A percentile compares a stretch with the other conserved stretches of the same genome.
Conservation (phyloP, 1,140 invertebrate species). For the Magallana ariakensis region DNA sequence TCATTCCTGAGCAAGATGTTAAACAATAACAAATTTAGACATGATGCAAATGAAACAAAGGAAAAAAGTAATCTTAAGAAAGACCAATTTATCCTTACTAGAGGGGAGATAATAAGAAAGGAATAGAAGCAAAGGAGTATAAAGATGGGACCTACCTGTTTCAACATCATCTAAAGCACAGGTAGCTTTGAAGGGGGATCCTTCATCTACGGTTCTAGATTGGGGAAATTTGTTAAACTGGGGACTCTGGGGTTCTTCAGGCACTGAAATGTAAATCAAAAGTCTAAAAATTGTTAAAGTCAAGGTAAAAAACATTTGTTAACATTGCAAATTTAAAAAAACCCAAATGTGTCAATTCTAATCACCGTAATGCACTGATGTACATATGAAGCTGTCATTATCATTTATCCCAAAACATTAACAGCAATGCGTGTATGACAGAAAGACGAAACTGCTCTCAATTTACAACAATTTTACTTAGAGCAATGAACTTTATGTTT, state of each 20-base stretch:
- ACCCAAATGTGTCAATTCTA: background rate
- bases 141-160: conserved; percentile 81
- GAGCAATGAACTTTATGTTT: too few relatives aligned
- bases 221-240: conserved; percentile 93
- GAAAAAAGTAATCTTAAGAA: too few relatives aligned
- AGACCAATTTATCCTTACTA: too few relatives aligned
- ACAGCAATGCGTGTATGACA: background rate
- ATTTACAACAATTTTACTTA: too few relatives aligned
- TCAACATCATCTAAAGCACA: conserved; percentile 87
- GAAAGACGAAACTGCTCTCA: background rate
- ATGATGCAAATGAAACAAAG: too few relatives aligned
- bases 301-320: background rate
- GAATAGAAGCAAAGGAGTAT: too few relatives aligned
- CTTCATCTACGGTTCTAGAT: conserved; percentile 91
- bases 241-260: conserved; percentile 90
- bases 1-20: too few relatives aligned
- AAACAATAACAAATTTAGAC: too few relatives aligned
- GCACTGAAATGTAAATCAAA: conserved; percentile 82
- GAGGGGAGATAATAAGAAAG: too few relatives aligned
- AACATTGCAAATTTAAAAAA: background rate
- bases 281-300: background rate
- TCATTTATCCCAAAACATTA: too few relatives aligned
- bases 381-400: too few relatives aligned
- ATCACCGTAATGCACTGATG: too few relatives aligned
- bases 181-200: conserved; percentile 89